A percentile compares a stretch with the other conserved stretches of the same genome.
Evolutionary conservation across 2,797 vertebrate genomes (phyloP).

Genomic region (Urocyon cinereoargenteus): DNA sequence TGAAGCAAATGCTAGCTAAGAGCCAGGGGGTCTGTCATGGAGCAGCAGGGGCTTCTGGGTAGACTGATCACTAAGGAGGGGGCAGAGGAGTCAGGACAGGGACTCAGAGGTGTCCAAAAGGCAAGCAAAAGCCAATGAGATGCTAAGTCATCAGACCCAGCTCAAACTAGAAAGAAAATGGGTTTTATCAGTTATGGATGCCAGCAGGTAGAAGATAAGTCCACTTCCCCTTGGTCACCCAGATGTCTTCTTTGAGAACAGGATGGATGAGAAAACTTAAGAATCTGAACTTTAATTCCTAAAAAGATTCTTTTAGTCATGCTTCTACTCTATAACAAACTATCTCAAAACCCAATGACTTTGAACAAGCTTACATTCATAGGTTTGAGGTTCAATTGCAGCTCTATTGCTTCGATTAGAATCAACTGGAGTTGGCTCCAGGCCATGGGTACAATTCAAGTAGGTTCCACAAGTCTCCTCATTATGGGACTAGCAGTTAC

Average conservation of each 20-base stretch:
- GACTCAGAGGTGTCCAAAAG: not conserved
- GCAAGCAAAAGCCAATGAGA: not conserved
- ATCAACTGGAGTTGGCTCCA: not conserved
- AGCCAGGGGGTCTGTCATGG: not conserved
- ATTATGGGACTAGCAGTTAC: not conserved
- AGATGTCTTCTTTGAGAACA: not conserved
- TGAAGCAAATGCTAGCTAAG: not conserved
- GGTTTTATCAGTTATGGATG: not conserved
- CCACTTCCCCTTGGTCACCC: not conserved
- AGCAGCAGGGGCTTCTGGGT: not conserved
- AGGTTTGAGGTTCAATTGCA: not conserved
- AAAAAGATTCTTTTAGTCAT: not conserved
- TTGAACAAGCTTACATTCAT: not conserved
- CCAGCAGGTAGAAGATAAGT: not conserved
- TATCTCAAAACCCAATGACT: not conserved
- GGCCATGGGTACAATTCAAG: not conserved
- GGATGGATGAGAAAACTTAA: not conserved
- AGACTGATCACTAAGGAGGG: not conserved
- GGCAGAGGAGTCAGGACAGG: not conserved
- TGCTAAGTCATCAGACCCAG: not conserved
- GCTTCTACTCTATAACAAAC: not conserved
- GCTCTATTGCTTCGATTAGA: not conserved
- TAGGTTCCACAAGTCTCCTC: not conserved
- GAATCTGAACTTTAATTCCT: not conserved
- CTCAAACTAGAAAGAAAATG: not conserved